Percentiles rank a stretch among this genome's conserved stretches.
Conservation (phyloP, 2,797 vertebrate genomes). For the Propithecus deckenii region DNA sequence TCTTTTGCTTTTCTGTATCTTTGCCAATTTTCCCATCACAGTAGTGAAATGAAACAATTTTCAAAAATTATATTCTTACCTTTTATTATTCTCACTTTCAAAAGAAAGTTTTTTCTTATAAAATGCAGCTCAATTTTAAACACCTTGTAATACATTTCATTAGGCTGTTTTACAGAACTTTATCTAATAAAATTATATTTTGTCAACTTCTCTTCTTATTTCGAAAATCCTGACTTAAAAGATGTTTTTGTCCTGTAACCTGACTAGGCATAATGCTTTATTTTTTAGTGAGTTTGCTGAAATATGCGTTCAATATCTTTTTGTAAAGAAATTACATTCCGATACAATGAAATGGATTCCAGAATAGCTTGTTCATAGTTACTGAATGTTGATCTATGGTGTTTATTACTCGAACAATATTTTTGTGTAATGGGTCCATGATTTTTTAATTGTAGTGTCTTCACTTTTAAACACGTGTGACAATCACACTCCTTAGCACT, state of each 20-base stretch:
- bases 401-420: not conserved
- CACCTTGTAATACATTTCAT: not conserved
- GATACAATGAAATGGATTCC: not conserved
- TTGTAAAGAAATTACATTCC: not conserved
- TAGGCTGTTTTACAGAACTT: slow-evolving; percentile 5
- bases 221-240: not conserved
- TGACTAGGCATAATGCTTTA: not conserved
- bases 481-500: not conserved
- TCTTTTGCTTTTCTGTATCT: not conserved
- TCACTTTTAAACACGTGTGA: not conserved
- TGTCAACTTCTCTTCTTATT: not conserved
- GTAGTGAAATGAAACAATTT: not conserved
- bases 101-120: not conserved
- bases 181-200: not conserved
- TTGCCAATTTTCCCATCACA: not conserved
- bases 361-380: not conserved
- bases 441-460: not conserved
- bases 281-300: slow-evolving; percentile 14
- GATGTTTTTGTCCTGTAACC: not conserved
- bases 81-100: not conserved
- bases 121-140: not conserved
- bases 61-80: not conserved
- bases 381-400: not conserved
- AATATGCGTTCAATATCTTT: not conserved
- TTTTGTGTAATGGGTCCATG: not conserved